Evolutionary conservation across 2,888 invertebrate species (phyloP).

Genomic region (Hirtodrosophila histrioides): DNA sequence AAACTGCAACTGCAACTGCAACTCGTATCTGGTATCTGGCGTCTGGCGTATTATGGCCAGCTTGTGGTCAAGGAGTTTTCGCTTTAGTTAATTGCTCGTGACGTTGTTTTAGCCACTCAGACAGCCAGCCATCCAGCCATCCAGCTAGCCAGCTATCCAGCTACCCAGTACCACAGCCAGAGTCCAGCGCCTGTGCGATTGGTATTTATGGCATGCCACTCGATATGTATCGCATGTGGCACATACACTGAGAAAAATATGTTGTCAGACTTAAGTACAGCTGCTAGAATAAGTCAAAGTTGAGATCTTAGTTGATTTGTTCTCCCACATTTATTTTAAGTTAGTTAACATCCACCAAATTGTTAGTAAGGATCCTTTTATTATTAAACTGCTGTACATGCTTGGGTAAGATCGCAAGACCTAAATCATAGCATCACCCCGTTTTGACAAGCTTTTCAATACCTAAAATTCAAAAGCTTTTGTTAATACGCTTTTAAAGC

Average conservation of each 20-base stretch:
- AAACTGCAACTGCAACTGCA: slow-evolving; percentile 24
- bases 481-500: no score
- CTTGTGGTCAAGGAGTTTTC: slow-evolving; percentile 76
- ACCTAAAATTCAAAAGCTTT: no score
- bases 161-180: slow-evolving; percentile 2
- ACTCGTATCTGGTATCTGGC: slow-evolving; percentile 18
- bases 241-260: slow-evolving; percentile 37
- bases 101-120: slow-evolving; percentile 63
- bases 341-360: no score
- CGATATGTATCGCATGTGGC: slow-evolving; percentile 41
- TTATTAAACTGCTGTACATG: no score
- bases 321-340: no score
- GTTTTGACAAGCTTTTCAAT: no score
- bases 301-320: no score
- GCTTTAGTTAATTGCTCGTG: slow-evolving; percentile 77
- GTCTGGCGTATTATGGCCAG: slow-evolving; percentile 29
- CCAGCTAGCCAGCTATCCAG: slow-evolving; percentile 8
- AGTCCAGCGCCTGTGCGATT: slow-evolving; percentile 22
- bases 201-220: slow-evolving; percentile 58
- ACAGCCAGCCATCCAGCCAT: not conserved
- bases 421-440: no score
- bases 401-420: no score
- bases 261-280: not conserved
- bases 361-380: no score
- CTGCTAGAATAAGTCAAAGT: not conserved